Percentiles rank a stretch among this genome's conserved stretches.
Evolutionary conservation across 1,140 invertebrate species (phyloP).

Genomic region (Caenorhabditis briggsae): DNA sequence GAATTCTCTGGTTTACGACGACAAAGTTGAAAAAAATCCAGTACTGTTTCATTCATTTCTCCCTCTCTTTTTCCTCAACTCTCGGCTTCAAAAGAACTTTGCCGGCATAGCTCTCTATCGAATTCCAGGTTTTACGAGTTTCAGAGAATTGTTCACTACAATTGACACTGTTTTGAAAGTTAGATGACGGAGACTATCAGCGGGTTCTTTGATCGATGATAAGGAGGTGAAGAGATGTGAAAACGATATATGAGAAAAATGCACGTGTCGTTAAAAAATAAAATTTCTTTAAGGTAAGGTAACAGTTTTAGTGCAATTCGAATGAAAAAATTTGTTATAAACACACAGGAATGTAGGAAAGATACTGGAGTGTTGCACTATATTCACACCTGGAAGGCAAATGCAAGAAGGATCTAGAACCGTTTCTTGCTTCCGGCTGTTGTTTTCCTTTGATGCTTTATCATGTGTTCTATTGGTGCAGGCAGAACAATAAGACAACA

Average conservation of each 20-base stretch:
- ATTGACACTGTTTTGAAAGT: constrained; percentile 13
- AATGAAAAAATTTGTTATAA: not conserved
- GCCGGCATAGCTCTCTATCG: not conserved
- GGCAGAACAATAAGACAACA: too few species aligned
- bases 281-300: not conserved
- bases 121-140: constrained; percentile 44
- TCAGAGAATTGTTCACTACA: constrained; percentile 45
- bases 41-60: too few species aligned
- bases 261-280: constrained; percentile 8
- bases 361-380: too few species aligned
- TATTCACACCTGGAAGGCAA: too few species aligned
- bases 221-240: not conserved
- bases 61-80: not conserved
- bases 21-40: not conserved
- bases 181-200: constrained; percentile 15
- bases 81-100: not conserved
- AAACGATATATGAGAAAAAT: constrained; percentile 52
- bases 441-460: too few species aligned
- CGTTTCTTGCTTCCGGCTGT: too few species aligned
- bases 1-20: not conserved
- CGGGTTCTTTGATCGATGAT: not conserved
- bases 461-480: too few species aligned
- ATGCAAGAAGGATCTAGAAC: too few species aligned
- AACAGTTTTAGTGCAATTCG: not conserved
- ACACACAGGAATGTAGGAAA: too few species aligned